Evolutionary conservation across 2,797 vertebrate genomes (phyloP), one percentile per base, ranked within the genome.

Genomic region (Crocodylus rhombifer): DNA sequence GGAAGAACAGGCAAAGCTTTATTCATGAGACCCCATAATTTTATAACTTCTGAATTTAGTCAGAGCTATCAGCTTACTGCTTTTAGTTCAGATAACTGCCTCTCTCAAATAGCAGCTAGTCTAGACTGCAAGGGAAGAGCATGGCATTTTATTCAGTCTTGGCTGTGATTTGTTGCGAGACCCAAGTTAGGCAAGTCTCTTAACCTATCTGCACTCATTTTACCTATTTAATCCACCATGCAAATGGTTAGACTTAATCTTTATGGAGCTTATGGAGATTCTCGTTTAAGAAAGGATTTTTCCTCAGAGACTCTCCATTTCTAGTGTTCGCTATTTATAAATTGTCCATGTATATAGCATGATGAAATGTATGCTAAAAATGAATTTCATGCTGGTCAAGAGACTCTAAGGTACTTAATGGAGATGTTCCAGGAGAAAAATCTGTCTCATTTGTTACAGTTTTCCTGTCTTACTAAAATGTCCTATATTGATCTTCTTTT

Each of bases 401-500:
- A 92, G 91, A 95, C 92, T 56, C 85, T 91, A 91, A 94, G 93
- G 90, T 90, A 65, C 89, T 91, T 95, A 36, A 78, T 88, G 89
- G 82, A 92, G 84, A 60, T 84, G 69, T 86, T 83, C 77, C 73
- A 91, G 86, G 77, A 91, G 69, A 77, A 95, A 69, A 71, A 91
- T 87, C 91, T 82, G 1, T 69, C 80, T 91, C 77, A 28, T 91
- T 89, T 88, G 3, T 10, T 82, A 89, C 55, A 57, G 14, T 85
- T 89, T 90, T 84, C 57, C 73, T 87, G 73, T 28, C 83, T 93
- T 26, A 83, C 60, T 86, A 94, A 95, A 94, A 94, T 80, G 87
- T 81, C 90, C 80, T 80, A 14, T 93, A 91, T 95, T 91, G 91
- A 93, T 95, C 94, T 93, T 92, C 85, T 87, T 94, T 93, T 94